A percentile compares a stretch with the other conserved stretches of the same genome.
These are phyloP conservation scores for Schizopygopsis pylzovi DNA, from an alignment of 2,797 vertebrate species.

Conservation along the genomic window DNA sequence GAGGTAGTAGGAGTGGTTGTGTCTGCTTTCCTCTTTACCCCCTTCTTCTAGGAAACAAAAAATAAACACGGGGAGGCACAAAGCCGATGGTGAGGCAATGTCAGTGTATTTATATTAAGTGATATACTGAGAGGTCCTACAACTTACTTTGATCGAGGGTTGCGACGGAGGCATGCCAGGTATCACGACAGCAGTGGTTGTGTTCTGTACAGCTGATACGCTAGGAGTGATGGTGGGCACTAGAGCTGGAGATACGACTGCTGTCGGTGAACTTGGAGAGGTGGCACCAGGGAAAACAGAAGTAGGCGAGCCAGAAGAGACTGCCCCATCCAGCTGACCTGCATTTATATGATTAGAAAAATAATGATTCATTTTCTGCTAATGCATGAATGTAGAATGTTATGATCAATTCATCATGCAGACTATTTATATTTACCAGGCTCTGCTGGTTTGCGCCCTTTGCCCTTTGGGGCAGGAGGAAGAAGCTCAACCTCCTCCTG, in stretches of 20 bases:
- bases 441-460: constrained; percentile 78
- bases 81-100: constrained; percentile 6
- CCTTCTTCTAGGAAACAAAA: constrained; percentile 81
- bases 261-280: constrained; percentile 79
- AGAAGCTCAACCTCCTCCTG: constrained; percentile 89
- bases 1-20: constrained; percentile 82
- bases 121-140: not conserved
- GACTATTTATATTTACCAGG: constrained; percentile 64
- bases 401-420: not conserved
- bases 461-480: constrained; percentile 85
- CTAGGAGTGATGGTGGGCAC: constrained; percentile 80
- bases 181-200: constrained; percentile 76
- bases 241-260: constrained; percentile 78
- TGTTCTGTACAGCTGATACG: constrained; percentile 73
- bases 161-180: constrained; percentile 81
- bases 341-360: constrained; percentile 8
- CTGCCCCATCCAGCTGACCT: constrained; percentile 76
- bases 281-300: constrained; percentile 79
- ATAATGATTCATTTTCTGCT: not conserved
- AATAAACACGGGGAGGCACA: constrained; percentile 17
- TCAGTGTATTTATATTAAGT: not conserved
- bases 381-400: not conserved
- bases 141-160: constrained; percentile 84
- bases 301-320: constrained; percentile 79
- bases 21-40: constrained; percentile 87